These are phyloP conservation scores for Osedax frankpressi DNA, from an alignment of 2,888 invertebrate genomes.

Conservation along the genomic window DNA sequence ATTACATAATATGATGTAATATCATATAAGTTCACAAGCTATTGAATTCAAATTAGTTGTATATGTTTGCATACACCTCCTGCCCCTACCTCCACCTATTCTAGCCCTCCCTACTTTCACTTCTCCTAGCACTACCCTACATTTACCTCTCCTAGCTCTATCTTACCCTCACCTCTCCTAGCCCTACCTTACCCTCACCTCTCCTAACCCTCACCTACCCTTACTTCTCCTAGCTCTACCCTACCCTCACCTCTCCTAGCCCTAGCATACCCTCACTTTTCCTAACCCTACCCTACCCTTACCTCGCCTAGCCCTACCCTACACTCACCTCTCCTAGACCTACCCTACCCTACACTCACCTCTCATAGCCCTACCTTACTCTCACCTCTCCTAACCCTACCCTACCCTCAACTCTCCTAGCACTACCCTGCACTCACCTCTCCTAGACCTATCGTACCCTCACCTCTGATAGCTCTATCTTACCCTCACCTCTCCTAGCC, in stretches of 20 bases:
- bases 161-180: too few relatives aligned
- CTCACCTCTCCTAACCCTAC: background rate
- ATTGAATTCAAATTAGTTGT: too few relatives aligned
- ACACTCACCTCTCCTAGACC: background rate
- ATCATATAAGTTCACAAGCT: too few relatives aligned
- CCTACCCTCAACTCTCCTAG: background rate
- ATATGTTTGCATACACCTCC: too few relatives aligned
- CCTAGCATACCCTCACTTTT: background rate
- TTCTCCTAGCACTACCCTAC: background rate
- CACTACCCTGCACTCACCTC: background rate
- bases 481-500: background rate
- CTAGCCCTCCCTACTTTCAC: background rate
- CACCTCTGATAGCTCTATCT: background rate
- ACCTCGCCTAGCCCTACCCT: background rate
- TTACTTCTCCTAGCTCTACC: background rate
- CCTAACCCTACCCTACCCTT: background rate
- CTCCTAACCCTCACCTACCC: background rate
- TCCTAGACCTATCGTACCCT: background rate
- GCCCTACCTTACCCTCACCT: too few relatives aligned
- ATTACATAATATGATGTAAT: too few relatives aligned
- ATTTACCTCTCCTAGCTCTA: background rate
- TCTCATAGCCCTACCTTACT: background rate
- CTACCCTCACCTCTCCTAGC: background rate
- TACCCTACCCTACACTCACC: background rate
- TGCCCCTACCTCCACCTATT: too few relatives aligned